Evolutionary conservation across 2,888 invertebrate species (phyloP).

Genomic region (Coecobrya sp.): DNA sequence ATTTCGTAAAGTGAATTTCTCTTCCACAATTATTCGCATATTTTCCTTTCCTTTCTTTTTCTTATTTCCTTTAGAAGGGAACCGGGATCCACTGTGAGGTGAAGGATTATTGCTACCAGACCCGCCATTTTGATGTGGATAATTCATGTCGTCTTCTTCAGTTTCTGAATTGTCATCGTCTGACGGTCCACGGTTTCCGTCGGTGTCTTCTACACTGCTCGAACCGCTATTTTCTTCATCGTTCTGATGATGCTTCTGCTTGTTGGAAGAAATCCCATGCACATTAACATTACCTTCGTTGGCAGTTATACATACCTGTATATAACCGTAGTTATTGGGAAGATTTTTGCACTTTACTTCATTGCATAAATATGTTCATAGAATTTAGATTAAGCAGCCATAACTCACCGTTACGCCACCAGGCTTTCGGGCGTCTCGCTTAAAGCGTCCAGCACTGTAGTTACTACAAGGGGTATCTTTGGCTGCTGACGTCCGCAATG

Average conservation of each 20-base stretch:
- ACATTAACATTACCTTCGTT: neutral
- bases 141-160: slow-evolving; percentile 36
- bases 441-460: neutral
- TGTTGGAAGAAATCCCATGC: neutral
- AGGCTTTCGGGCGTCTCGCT: neutral
- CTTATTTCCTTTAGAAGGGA: slow-evolving; percentile 15
- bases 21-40: slow-evolving; percentile 69
- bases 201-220: neutral
- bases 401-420: slow-evolving; percentile 28
- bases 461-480: slow-evolving; percentile 30
- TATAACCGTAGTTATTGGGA: neutral
- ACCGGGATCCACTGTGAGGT: neutral
- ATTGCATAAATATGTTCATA: too few relatives aligned
- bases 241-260: neutral
- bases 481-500: neutral
- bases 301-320: slow-evolving; percentile 59
- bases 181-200: neutral
- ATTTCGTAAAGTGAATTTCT: slow-evolving; percentile 63
- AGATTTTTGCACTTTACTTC: too few relatives aligned
- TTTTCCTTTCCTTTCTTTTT: slow-evolving; percentile 13
- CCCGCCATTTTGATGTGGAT: neutral
- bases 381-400: too few relatives aligned
- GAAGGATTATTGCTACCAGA: neutral
- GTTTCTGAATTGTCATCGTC: slow-evolving; percentile 46
- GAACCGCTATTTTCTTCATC: slow-evolving; percentile 24